Evolutionary conservation across 2,113 vertebrate species (phyloP).

Genomic region (Tragulus kanchil): DNA sequence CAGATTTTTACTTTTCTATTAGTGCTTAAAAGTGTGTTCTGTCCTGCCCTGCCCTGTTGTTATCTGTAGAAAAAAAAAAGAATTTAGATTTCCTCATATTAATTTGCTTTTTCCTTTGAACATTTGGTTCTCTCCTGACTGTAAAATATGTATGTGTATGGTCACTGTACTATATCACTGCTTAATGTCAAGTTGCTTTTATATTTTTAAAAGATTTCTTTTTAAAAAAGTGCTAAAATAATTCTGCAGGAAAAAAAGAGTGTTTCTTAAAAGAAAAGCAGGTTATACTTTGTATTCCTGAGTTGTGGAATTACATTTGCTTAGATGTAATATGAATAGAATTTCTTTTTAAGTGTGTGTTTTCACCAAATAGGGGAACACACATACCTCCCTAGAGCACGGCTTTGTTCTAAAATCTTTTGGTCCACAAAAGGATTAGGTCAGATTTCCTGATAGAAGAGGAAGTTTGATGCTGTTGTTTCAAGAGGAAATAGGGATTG

Average conservation of each 20-base stretch:
- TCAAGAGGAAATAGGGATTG: neutral
- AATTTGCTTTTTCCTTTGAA: neutral
- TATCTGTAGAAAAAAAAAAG: neutral
- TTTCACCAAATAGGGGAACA: neutral
- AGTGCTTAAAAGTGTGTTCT: neutral
- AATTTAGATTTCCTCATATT: neutral
- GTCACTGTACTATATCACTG: neutral
- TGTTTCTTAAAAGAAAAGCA: neutral
- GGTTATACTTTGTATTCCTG: neutral
- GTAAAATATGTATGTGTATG: neutral
- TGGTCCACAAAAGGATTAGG: neutral
- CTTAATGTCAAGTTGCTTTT: neutral
- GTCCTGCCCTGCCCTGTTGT: neutral
- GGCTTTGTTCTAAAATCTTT: slow-evolving; percentile 4
- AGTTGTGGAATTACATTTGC: neutral
- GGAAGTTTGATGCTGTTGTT: neutral
- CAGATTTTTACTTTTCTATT: neutral
- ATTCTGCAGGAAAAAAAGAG: neutral
- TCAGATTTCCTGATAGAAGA: neutral
- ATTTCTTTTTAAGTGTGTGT: neutral
- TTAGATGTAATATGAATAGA: neutral
- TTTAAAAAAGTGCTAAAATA: neutral
- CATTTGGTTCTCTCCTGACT: neutral
- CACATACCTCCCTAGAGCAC: neutral
- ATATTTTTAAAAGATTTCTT: neutral